Conservation (phyloP, 2,113 vertebrate genomes). For the Abramis brama region DNA sequence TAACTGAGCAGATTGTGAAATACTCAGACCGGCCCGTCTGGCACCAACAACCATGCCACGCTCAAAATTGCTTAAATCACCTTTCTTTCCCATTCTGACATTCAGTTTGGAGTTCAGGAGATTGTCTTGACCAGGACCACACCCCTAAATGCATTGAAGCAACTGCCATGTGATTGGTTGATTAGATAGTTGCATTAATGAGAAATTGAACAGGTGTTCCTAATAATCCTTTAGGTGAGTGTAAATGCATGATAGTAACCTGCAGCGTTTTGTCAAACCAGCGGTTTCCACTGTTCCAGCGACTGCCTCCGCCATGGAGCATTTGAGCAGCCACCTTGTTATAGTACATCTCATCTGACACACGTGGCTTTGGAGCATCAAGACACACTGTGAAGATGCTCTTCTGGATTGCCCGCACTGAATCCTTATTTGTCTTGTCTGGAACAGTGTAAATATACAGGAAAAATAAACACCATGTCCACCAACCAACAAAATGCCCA, state of each 20-base stretch:
- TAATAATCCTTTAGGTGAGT: too few species aligned
- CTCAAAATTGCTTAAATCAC: too few species aligned
- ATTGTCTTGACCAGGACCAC: too few species aligned
- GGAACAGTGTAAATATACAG: not conserved
- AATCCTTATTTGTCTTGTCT: slow-evolving; percentile 97
- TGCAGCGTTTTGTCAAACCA: slow-evolving; percentile 99
- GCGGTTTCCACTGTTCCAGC: slow-evolving; percentile 93
- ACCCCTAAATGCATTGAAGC: too few species aligned
- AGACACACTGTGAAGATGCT: slow-evolving; percentile 94
- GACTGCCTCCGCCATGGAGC: slow-evolving; percentile 90
- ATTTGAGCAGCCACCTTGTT: slow-evolving; percentile 90
- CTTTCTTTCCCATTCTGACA: too few species aligned
- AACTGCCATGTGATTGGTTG: too few species aligned
- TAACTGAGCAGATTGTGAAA: too few species aligned
- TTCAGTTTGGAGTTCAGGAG: too few species aligned
- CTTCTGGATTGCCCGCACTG: slow-evolving; percentile 89
- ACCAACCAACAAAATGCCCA: not conserved
- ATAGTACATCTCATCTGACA: slow-evolving; percentile 84
- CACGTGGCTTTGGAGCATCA: slow-evolving; percentile 85
- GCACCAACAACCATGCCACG: too few species aligned
- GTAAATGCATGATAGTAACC: slow-evolving; percentile 69
- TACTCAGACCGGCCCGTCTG: too few species aligned
- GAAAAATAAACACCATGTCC: not conserved
- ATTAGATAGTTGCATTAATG: too few species aligned
- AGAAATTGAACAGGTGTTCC: too few species aligned